Base-by-base conservation (phyloP, 2,888 invertebrate genomes). In the Papilio gigon region DNA sequence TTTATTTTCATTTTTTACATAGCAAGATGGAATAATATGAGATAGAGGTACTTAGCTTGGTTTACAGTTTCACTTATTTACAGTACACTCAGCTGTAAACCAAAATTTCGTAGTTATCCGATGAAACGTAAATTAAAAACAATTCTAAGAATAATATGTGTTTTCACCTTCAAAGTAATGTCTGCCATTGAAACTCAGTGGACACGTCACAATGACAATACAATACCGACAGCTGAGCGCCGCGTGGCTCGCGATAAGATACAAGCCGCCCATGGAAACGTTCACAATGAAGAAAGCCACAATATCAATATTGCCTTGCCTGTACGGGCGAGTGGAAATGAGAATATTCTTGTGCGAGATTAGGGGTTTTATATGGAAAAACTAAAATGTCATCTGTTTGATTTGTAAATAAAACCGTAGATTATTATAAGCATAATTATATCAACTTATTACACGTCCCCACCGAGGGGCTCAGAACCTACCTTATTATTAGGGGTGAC, bases 241-340 rank as follows among this genome's bases (percentile, higher is more conserved):
- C 25, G 67, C 44, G 56, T 58, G 62, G 62, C 33, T 42, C 35
- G 35, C 12, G 67, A 67, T 67, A 67, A 56, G 68, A 58, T 58
- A 68, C 35, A 17, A 37, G 44, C 22, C 37, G 30, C 27, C 30
- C 12, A 50, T 67, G 67, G n/a, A 59, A 27, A 50, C 67, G 42
- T 30, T 50, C 53, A 53, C 62, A 33, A 42, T 30, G 33, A 33
- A 33, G 33, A 42, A 61, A 67, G 56, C 44, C 44, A 65, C 61
- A 62, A 67, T 62, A 56, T 62, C 42, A 62, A 67, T 56, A 56
- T 56, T 56, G 30, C 53, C 53, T 56, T 30, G 27, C 30, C 53
- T 30, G 4, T 30, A 56, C 30, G 30, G 30, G 30, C 9, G 12
- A 56, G 9, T 17, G 53, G 1, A 30, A 27, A 30, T 30, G 30